phyloP scores from a whole-genome alignment of 2,888 invertebrate genomes.

The Xestia c-nigrum region DNA sequence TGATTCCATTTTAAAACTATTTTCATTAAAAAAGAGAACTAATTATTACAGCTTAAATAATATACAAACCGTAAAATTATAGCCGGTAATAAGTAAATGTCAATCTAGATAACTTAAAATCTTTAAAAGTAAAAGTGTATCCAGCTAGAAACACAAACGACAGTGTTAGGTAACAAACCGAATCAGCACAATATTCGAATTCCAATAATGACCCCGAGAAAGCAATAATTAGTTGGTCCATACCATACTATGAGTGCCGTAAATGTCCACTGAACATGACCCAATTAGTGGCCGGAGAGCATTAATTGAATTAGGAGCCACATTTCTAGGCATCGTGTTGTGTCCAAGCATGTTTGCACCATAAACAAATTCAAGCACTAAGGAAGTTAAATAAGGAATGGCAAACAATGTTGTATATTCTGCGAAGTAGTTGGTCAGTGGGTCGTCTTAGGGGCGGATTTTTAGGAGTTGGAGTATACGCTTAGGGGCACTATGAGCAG shows the following conservation, averaged over 20 bases:
- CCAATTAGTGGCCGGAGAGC: constrained; percentile 45
- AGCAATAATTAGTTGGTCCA: constrained; percentile 47
- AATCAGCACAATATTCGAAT: constrained; percentile 28
- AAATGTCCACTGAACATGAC: constrained; percentile 57
- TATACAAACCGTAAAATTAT: background rate
- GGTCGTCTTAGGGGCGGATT: too few species aligned
- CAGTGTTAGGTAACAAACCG: background rate
- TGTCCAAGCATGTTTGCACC: constrained; percentile 33
- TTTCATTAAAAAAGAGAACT: too few species aligned
- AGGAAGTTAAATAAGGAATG: constrained; percentile 14
- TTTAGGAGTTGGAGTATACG: too few species aligned
- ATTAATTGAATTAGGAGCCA: constrained; percentile 52
- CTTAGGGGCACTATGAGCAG: too few species aligned
- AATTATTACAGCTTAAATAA: background rate
- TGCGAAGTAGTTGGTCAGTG: too few species aligned
- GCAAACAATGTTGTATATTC: background rate
- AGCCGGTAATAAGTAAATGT: too few species aligned
- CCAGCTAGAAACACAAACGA: background rate
- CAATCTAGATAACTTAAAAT: background rate
- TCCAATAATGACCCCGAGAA: constrained; percentile 46
- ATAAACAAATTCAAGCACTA: constrained; percentile 35
- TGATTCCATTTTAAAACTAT: too few species aligned
- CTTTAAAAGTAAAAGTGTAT: background rate
- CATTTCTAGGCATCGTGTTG: constrained; percentile 42
- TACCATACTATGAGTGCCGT: constrained; percentile 46